Conservation (phyloP, 2,888 invertebrate species). For the Leptinotarsa peninsularis region DNA sequence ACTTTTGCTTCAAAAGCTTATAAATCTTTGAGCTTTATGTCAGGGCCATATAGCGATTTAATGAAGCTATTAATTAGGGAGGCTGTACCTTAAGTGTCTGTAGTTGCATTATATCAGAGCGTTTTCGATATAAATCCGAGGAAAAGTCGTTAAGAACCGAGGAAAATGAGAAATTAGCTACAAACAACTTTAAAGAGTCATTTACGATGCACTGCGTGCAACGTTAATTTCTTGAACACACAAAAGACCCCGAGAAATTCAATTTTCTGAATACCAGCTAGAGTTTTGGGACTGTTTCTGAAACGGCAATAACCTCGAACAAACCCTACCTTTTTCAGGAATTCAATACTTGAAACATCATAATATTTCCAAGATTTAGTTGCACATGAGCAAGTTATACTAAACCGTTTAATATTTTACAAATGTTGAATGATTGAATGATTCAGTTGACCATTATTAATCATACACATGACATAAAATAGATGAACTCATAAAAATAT, state of each 20-base stretch:
- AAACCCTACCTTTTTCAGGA: too few relatives aligned
- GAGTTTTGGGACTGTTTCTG: too few relatives aligned
- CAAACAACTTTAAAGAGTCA: constrained; percentile 6
- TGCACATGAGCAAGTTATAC: too few relatives aligned
- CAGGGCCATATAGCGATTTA: constrained; percentile 31
- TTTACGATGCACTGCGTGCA: constrained; percentile 8
- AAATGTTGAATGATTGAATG: too few relatives aligned
- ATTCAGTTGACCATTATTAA: too few relatives aligned
- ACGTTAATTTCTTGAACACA: not conserved
- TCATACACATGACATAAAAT: too few relatives aligned
- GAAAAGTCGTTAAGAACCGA: constrained; percentile 21
- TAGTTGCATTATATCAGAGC: constrained; percentile 28
- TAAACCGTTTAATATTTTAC: too few relatives aligned
- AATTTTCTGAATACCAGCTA: too few relatives aligned
- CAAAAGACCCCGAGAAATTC: not conserved
- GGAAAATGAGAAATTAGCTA: constrained; percentile 18
- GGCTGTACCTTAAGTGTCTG: constrained; percentile 26
- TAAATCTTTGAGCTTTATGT: constrained; percentile 42
- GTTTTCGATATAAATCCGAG: constrained; percentile 25
- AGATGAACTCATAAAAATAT: too few relatives aligned
- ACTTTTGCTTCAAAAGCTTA: constrained; percentile 36
- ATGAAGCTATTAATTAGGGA: constrained; percentile 39
- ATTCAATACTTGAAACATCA: too few relatives aligned
- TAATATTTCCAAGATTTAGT: too few relatives aligned
- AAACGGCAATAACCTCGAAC: too few relatives aligned